A percentile compares a stretch with the other conserved stretches of the same genome.
phyloP scores from a whole-genome alignment of 1,140 invertebrate genomes.

The roundworm (Caenorhabditis elegans) region WBcel235 BX284606.5:1214001-1214500 shows the following conservation, averaged over 20 bases:
- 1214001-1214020: conserved; percentile 87
- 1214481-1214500: no score
- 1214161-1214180: conserved; percentile 54
- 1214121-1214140: conserved; percentile 73
- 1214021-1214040: conserved; percentile 94
- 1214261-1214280: conserved; percentile 92
- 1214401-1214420: no score
- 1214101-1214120: conserved; percentile 86
- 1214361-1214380: no score
- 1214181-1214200: not conserved
- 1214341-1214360: no score
- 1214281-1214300: conserved; percentile 85
- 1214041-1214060: conserved; percentile 86
- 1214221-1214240: conserved; percentile 91
- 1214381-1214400: no score
- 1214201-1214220: conserved; percentile 77
- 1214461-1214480: no score
- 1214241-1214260: conserved; percentile 91
- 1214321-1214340: no score
- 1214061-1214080: conserved; percentile 97
- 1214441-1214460: no score
- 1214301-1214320: conserved; percentile 79
- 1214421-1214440: no score
- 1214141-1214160: conserved; percentile 58
- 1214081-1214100: conserved; percentile 88